Conservation (phyloP, 2,888 invertebrate genomes). For the Drosophila barbarae region DNA sequence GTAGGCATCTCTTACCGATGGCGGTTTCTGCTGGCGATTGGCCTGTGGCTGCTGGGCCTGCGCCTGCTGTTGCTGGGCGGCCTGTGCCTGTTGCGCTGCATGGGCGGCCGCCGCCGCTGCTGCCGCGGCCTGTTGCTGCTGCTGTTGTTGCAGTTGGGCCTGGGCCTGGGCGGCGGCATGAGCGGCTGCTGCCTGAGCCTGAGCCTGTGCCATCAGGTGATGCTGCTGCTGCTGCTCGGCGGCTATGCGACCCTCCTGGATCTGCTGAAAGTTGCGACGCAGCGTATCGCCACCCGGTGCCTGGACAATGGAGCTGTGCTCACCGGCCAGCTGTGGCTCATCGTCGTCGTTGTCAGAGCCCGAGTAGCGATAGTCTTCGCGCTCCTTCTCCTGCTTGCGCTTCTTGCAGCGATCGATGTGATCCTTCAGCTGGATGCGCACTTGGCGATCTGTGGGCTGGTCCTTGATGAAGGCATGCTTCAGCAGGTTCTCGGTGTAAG, state of each 20-base stretch:
- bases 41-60: slow-evolving; percentile 82
- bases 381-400: slow-evolving; percentile 93
- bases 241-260: slow-evolving; percentile 89
- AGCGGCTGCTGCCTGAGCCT: slow-evolving; percentile 67
- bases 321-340: slow-evolving; percentile 93
- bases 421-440: slow-evolving; percentile 98
- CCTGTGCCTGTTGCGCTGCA: slow-evolving; percentile 64
- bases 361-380: slow-evolving; percentile 91
- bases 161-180: slow-evolving; percentile 71
- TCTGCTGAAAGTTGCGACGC: slow-evolving; percentile 98
- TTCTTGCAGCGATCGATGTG: slow-evolving; percentile 99
- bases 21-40: slow-evolving; percentile 81
- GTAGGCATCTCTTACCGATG: slow-evolving; percentile 71
- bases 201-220: slow-evolving; percentile 67
- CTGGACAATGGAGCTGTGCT: slow-evolving; percentile 95
- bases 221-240: slow-evolving; percentile 82
- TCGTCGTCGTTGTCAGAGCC: slow-evolving; percentile 99
- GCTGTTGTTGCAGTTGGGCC: slow-evolving; percentile 82
- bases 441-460: slow-evolving; percentile 98
- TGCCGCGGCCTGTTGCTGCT: slow-evolving; percentile 74
- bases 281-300: slow-evolving; percentile 95
- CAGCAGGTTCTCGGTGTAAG: slow-evolving; percentile 98
- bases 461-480: slow-evolving; percentile 99
- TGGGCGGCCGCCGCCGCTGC: slow-evolving; percentile 81
- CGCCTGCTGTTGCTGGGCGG: slow-evolving; percentile 75